Percentiles rank a stretch among this genome's conserved stretches.
These are phyloP conservation scores for Zapornia atra DNA, from an alignment of 2,113 vertebrate genomes.

Conservation along the genomic window DNA sequence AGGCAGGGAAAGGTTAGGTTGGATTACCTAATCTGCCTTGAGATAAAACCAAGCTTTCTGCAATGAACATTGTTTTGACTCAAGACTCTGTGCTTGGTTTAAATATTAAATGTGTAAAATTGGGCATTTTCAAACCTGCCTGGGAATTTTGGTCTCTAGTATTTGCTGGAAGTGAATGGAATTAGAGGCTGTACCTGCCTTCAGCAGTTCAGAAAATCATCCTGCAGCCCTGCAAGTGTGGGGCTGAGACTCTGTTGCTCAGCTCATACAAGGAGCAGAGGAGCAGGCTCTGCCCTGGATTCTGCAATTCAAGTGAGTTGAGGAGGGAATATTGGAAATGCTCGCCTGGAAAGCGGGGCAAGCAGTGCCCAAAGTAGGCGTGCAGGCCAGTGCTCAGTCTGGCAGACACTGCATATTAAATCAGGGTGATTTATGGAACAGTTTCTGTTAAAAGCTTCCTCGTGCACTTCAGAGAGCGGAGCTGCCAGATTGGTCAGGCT, in stretches of 20 bases:
- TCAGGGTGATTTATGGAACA: slow-evolving; percentile 29
- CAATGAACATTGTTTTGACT: not conserved
- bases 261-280: not conserved
- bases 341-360: not conserved
- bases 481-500: slow-evolving; percentile 40
- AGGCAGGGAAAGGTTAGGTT: not conserved
- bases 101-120: not conserved
- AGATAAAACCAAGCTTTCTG: not conserved
- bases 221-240: fast-evolving
- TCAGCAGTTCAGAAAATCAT: not conserved
- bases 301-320: fast-evolving
- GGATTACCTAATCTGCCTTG: not conserved
- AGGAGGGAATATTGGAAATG: fast-evolving
- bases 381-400: not conserved
- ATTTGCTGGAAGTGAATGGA: not conserved
- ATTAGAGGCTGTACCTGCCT: not conserved
- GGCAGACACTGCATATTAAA: not conserved
- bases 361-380: not conserved
- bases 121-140: not conserved
- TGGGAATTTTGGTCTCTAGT: not conserved
- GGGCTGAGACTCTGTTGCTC: not conserved
- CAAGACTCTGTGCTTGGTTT: not conserved
- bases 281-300: not conserved
- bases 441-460: slow-evolving; percentile 42
- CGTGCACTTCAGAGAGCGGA: not conserved